These are phyloP conservation scores for Polydrusus cervinus DNA, from an alignment of 2,888 invertebrate genomes.

Conservation along the genomic window DNA sequence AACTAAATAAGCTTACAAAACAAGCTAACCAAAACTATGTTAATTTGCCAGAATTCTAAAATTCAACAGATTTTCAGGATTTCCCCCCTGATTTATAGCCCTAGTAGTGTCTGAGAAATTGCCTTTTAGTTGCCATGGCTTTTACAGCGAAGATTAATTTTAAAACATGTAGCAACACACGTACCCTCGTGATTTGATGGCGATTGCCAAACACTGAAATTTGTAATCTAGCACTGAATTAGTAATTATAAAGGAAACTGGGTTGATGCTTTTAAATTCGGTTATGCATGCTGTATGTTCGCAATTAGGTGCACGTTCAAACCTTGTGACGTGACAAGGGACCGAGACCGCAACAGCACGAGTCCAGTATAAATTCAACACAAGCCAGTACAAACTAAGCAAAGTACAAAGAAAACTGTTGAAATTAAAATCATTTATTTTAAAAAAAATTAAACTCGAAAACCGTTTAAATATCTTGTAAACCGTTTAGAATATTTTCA, in stretches of 20 bases:
- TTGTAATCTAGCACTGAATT: constrained; percentile 20
- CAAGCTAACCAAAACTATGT: constrained; percentile 18
- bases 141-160: constrained; percentile 31
- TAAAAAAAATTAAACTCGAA: too few species aligned
- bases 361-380: too few species aligned
- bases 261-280: constrained; percentile 1
- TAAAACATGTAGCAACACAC: constrained; percentile 22
- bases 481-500: too few species aligned
- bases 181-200: constrained; percentile 35
- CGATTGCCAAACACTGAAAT: constrained; percentile 23
- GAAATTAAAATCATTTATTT: too few species aligned
- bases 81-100: constrained; percentile 28
- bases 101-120: constrained; percentile 32
- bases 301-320: not conserved
- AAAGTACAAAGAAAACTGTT: too few species aligned
- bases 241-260: constrained; percentile 9
- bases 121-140: constrained; percentile 28
- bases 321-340: too few species aligned
- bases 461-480: too few species aligned
- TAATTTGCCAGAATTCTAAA: constrained; percentile 26
- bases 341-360: too few species aligned
- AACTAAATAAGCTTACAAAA: constrained; percentile 13
- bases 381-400: too few species aligned
- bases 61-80: constrained; percentile 27
- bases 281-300: not conserved